phyloP scores from a whole-genome alignment of 2,797 vertebrate species.

The Tachyglossus aculeatus region DNA sequence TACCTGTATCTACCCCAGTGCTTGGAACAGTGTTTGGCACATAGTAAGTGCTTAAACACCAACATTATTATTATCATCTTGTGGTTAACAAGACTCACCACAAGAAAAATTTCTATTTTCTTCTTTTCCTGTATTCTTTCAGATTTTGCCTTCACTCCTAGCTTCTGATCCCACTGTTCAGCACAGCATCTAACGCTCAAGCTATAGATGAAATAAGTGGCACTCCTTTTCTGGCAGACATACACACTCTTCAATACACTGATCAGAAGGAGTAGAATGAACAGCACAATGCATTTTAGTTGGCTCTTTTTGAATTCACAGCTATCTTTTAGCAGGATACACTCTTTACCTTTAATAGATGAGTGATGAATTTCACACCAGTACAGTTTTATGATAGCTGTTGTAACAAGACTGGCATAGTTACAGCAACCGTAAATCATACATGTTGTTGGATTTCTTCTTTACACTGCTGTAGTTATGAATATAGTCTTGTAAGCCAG shows the following conservation, averaged over 20 bases:
- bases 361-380: conserved; percentile 7
- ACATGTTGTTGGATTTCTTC: conserved; percentile 17
- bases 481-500: conserved; percentile 44
- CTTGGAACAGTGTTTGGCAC: too few species aligned
- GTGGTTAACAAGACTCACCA: too few species aligned
- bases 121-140: too few species aligned
- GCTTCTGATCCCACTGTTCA: neutral
- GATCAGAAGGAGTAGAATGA: neutral
- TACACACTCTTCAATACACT: too few species aligned
- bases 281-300: neutral
- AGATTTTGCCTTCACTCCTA: neutral
- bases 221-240: too few species aligned
- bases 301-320: neutral
- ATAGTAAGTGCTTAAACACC: too few species aligned
- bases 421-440: conserved; percentile 17
- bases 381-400: conserved; percentile 3
- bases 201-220: too few species aligned
- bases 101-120: too few species aligned
- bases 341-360: neutral
- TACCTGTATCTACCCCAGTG: too few species aligned
- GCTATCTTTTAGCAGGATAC: neutral
- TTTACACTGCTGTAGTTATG: conserved; percentile 34
- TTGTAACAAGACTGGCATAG: conserved; percentile 9
- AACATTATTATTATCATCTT: too few species aligned
- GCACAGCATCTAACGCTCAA: neutral